phyloP scores from a whole-genome alignment of 2,797 vertebrate species.

The Mus caroli region DNA sequence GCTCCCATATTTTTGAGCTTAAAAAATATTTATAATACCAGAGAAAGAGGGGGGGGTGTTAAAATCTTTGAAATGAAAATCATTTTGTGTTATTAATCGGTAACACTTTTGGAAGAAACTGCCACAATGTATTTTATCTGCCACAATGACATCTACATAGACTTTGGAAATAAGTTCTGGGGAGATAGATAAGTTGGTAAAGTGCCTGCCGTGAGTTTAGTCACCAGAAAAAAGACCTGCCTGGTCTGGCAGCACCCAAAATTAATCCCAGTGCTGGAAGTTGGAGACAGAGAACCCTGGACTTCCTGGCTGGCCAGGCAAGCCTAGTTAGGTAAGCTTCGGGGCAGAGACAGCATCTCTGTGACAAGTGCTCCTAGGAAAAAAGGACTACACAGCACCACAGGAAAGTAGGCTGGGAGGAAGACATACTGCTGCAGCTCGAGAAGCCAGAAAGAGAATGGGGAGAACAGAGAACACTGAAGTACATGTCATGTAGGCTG shows the following conservation, averaged over 20 bases:
- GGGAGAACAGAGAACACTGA: background rate
- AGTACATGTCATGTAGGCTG: background rate
- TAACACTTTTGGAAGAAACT: constrained; percentile 27
- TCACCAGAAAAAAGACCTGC: background rate
- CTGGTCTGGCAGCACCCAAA: no score
- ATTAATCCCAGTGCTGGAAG: background rate
- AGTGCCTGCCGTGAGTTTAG: background rate
- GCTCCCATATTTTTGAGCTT: constrained; percentile 28
- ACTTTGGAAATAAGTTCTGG: background rate
- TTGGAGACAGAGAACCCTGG: no score
- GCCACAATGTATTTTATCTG: constrained; percentile 12
- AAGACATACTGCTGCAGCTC: background rate
- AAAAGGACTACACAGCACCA: background rate
- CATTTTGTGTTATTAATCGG: constrained; percentile 1
- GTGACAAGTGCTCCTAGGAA: background rate
- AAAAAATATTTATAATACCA: constrained; percentile 23
- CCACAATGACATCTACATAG: background rate
- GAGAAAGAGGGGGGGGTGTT: background rate
- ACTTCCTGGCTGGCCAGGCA: background rate
- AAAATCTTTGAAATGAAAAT: constrained; percentile 30
- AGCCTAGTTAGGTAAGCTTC: background rate
- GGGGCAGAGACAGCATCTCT: background rate
- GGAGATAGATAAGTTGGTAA: background rate
- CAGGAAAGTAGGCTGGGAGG: background rate
- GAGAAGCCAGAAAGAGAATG: background rate